Percentiles rank a stretch among this genome's conserved stretches.
Conservation (phyloP, 1,140 invertebrate species). For the Homalodisca vitripennis region DNA sequence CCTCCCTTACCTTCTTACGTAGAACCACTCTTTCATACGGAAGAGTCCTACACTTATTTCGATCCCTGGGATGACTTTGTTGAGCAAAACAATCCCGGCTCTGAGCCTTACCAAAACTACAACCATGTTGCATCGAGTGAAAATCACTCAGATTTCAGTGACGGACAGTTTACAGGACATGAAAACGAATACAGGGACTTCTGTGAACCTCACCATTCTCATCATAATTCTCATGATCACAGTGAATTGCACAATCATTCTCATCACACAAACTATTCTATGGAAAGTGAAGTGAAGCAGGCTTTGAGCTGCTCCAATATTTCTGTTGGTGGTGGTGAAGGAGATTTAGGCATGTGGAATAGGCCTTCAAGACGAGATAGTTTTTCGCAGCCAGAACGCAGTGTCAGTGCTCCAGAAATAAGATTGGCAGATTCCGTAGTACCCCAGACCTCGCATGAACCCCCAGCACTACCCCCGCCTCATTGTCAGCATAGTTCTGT, state of each 20-base stretch:
- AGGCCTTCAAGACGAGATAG: constrained; percentile 18
- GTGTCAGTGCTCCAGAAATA: constrained; percentile 7
- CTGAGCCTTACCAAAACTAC: constrained; percentile 24
- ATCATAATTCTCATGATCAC: no score
- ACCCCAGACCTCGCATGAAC: neutral
- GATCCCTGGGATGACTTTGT: constrained; percentile 59
- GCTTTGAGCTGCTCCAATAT: neutral
- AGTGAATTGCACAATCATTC: no score
- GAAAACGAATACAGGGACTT: no score
- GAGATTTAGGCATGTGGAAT: neutral
- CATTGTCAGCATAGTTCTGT: neutral
- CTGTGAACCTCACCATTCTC: no score
- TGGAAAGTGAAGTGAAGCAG: no score
- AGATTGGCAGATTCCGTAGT: neutral
- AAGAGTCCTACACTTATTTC: constrained; percentile 39
- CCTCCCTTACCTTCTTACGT: constrained; percentile 24
- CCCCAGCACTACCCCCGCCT: neutral
- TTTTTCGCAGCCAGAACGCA: constrained; percentile 27
- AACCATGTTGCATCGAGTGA: neutral
- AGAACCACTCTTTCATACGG: constrained; percentile 21
- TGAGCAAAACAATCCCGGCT: constrained; percentile 38
- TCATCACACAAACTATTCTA: no score
- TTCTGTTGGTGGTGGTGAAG: constrained; percentile 15
- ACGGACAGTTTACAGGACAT: no score
- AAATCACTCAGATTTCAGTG: no score